Evolutionary conservation across 2,797 vertebrate genomes (phyloP).

Genomic region (Parauchenoglanis punctatus): DNA sequence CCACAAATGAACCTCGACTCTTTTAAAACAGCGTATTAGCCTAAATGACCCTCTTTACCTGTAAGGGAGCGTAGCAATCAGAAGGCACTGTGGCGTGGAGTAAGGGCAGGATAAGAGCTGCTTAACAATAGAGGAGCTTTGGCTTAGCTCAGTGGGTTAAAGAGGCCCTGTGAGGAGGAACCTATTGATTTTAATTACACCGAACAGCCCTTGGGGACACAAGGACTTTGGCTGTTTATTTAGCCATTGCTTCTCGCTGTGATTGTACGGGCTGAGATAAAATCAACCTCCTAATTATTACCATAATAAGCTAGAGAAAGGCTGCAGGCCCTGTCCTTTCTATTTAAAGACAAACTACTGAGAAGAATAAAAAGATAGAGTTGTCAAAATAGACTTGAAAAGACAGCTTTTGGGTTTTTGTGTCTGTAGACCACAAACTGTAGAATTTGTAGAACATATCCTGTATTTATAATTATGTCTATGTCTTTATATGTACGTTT

Average conservation of each 20-base stretch:
- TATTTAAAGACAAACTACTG: constrained; percentile 71
- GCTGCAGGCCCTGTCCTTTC: constrained; percentile 80
- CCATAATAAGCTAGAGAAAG: constrained; percentile 87
- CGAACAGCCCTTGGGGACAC: constrained; percentile 90
- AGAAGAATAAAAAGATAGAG: constrained; percentile 51
- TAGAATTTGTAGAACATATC: background rate
- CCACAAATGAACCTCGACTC: constrained; percentile 56
- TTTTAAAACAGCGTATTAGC: constrained; percentile 50
- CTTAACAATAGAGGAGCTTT: constrained; percentile 63
- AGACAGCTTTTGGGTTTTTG: constrained; percentile 3
- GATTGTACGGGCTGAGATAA: constrained; percentile 92
- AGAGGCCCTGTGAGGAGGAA: constrained; percentile 86
- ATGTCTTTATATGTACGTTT: background rate
- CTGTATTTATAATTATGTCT: background rate
- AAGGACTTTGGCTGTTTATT: constrained; percentile 93
- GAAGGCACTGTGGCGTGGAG: constrained; percentile 44
- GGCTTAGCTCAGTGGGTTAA: constrained; percentile 72
- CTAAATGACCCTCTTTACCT: constrained; percentile 53
- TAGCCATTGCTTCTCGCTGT: constrained; percentile 81
- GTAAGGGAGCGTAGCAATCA: constrained; percentile 49
- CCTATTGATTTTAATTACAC: constrained; percentile 99
- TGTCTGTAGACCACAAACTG: constrained; percentile 2
- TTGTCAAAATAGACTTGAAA: constrained; percentile 31
- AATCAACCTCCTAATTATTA: constrained; percentile 92
- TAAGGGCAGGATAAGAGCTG: constrained; percentile 56